Evolutionary conservation across 2,888 invertebrate genomes (phyloP), one percentile per base, ranked within the genome.

Genomic region (Endomychus coccineus): DNA sequence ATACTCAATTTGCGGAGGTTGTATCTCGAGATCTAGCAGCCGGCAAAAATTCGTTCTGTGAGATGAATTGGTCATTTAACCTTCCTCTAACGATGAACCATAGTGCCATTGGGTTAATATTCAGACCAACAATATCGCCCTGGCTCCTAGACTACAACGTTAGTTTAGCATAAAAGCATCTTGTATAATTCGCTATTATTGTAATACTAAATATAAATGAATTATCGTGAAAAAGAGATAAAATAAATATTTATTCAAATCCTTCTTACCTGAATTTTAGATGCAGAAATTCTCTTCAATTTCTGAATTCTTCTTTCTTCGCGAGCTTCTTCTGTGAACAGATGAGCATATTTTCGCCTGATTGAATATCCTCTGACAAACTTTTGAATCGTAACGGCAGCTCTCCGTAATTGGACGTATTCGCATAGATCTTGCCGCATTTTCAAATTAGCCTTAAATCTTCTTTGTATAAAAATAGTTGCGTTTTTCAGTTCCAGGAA

Each of bases 211-310:
- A n/a, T n/a, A n/a, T n/a, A n/a, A n/a, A n/a, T 19, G 19, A 5
- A 10, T 15, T 13, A 28, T 6, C 7, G 10, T 14, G 11, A 7
- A 38, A 17, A 37, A 38, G 15, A 30, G 19, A 36, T 25, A 27
- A 15, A 15, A 16, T 19, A 6, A 5, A 19, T 24, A 10, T 24
- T 10, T 10, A 24, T 10, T 4, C 7, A 10, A 24, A 4, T 24
- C 11, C 30, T 34, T 23, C 39, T 54, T 54, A 75, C 73, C 70
- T 83, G 83, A 51, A 83, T 82, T 52, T 71, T 71, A 2, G 68
- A 68, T 7, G 77, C 80, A 3, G 82, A 79, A 43, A 66, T 67
- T 37, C 30, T 47, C 42, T 50, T 44, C 66, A 59, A 16, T 55
- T 62, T 33, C 57, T 61, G 35, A 64, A 54, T 28, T 70, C 58